These are phyloP conservation scores for Nebria ingens DNA, from an alignment of 1,140 invertebrate genomes.

Conservation along the genomic window DNA sequence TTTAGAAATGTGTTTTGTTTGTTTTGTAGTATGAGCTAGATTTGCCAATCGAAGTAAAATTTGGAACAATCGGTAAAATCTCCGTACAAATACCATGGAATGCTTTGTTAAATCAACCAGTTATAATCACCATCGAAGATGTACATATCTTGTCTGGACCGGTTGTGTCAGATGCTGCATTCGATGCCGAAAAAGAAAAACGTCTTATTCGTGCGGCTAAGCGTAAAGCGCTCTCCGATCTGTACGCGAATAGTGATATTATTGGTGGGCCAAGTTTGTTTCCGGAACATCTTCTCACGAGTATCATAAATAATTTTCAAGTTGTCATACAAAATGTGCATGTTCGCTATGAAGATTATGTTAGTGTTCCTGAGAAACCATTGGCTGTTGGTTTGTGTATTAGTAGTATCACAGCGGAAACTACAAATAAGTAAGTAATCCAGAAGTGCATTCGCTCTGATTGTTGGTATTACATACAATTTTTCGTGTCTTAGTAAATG, in stretches of 20 bases:
- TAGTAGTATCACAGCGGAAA: slow-evolving; percentile 65
- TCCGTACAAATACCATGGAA: slow-evolving; percentile 70
- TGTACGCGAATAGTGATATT: slow-evolving; percentile 40
- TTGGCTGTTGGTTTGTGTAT: slow-evolving; percentile 70
- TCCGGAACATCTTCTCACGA: slow-evolving; percentile 61
- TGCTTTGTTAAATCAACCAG: slow-evolving; percentile 56
- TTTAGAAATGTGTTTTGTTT: slow-evolving; percentile 5
- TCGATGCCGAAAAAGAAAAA: slow-evolving; percentile 65
- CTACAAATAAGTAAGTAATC: slow-evolving; percentile 59
- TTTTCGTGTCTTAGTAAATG: slow-evolving; percentile 50
- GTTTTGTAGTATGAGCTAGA: slow-evolving; percentile 63
- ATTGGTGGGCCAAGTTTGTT: slow-evolving; percentile 44
- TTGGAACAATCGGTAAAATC: slow-evolving; percentile 64
- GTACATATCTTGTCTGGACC: slow-evolving; percentile 66
- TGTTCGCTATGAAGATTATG: slow-evolving; percentile 69
- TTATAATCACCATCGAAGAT: slow-evolving; percentile 61
- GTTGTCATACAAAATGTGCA: slow-evolving; percentile 71
- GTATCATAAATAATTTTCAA: slow-evolving; percentile 70
- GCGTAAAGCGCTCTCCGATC: slow-evolving; percentile 43
- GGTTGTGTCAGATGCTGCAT: slow-evolving; percentile 51
- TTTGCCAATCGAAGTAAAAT: slow-evolving; percentile 70
- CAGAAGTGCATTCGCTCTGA: too few species aligned
- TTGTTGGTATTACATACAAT: neutral
- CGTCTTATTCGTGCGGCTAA: slow-evolving; percentile 61
- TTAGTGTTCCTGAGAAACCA: slow-evolving; percentile 51